These are phyloP conservation scores for Aphrocallistes beatrix DNA, from an alignment of 37 sponge, comb jelly and placozoan genomes.

Conservation along the genomic window DNA sequence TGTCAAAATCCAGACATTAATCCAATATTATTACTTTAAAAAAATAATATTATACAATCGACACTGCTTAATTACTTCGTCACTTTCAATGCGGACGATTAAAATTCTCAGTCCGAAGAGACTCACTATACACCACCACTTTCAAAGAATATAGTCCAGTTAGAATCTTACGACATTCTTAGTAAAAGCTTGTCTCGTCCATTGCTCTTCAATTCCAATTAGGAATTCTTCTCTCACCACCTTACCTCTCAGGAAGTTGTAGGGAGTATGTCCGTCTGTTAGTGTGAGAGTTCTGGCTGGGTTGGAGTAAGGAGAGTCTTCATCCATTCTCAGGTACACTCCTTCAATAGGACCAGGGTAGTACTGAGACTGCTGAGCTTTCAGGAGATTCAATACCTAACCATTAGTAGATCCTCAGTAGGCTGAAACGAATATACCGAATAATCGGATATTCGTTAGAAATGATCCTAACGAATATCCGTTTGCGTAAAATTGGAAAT, in stretches of 20 bases:
- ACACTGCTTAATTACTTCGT: too few species aligned
- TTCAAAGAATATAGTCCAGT: too few species aligned
- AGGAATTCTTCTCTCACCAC: constrained; percentile 74
- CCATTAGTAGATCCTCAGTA: too few species aligned
- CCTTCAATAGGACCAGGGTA: constrained; percentile 84
- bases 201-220: constrained; percentile 75
- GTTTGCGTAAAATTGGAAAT: too few species aligned
- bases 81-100: too few species aligned
- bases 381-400: not conserved
- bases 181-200: constrained; percentile 70
- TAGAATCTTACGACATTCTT: constrained; percentile 59
- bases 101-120: too few species aligned
- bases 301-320: constrained; percentile 21
- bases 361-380: constrained; percentile 16
- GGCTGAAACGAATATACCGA: too few species aligned
- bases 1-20: too few species aligned
- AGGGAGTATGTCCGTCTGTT: not conserved
- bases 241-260: constrained; percentile 38
- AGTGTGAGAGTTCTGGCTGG: not conserved
- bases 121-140: not conserved
- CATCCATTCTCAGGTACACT: constrained; percentile 64
- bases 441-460: not conserved
- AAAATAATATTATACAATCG: too few species aligned
- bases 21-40: too few species aligned
- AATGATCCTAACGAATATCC: not conserved